Percentiles rank a stretch among this genome's conserved stretches.
Evolutionary conservation across 2,888 invertebrate species (phyloP).

Genomic region (Slavum lentiscoides): DNA sequence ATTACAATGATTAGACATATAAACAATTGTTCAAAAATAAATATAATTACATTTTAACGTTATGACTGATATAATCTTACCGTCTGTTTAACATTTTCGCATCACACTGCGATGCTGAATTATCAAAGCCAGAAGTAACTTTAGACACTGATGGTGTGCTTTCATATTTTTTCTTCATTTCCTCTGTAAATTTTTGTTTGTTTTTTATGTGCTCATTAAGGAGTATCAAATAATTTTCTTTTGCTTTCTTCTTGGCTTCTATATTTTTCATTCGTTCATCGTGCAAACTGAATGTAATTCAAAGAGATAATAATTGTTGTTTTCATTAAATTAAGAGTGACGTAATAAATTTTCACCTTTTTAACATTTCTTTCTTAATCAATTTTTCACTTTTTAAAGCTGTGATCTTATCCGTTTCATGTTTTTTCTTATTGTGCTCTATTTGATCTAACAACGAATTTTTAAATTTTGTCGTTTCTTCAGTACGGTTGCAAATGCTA

Average conservation of each 20-base stretch:
- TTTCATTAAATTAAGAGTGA: background rate
- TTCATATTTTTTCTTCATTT: background rate
- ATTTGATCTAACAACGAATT: slow-evolving; percentile 1
- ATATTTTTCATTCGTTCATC: slow-evolving; percentile 13
- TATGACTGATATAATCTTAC: background rate
- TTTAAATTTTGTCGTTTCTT: background rate
- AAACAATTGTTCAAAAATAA: background rate
- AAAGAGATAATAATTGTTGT: background rate
- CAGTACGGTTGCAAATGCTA: background rate
- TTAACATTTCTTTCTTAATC: background rate
- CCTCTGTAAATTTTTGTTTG: background rate
- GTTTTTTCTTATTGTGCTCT: background rate
- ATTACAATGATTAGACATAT: background rate
- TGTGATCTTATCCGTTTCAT: background rate
- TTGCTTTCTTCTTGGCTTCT: background rate
- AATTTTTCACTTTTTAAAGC: background rate
- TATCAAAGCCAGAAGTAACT: background rate
- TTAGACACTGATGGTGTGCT: background rate
- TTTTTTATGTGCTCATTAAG: background rate
- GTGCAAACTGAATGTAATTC: slow-evolving; percentile 7
- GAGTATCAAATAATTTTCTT: background rate
- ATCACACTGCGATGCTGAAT: background rate
- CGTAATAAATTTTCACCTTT: slow-evolving; percentile 12
- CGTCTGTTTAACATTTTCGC: background rate
- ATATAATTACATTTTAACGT: background rate